Percentiles rank a stretch among this genome's conserved stretches.
Conservation (phyloP, 35 echinoderm and acorn worm genomes). For the Diadema setosum region DNA sequence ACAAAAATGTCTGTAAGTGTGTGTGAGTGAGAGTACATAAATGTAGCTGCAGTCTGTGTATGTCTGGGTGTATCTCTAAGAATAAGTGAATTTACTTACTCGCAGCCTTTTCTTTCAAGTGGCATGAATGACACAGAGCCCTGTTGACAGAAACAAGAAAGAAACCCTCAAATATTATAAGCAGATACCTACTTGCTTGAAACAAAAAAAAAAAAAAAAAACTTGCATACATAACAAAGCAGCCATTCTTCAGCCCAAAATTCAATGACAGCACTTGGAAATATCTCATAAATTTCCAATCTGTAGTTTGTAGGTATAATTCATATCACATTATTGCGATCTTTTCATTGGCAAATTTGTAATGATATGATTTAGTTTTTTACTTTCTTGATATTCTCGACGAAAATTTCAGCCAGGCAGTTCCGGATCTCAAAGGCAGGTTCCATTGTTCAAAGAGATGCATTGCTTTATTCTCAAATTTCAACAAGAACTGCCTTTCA, state of each 20-base stretch:
- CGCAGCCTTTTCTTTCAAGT: slow-evolving; percentile 94
- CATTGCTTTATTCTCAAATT: too few species aligned
- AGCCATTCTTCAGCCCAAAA: neutral
- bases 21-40: neutral
- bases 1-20: neutral
- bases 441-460: too few species aligned
- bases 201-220: neutral
- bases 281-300: neutral
- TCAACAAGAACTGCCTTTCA: too few species aligned
- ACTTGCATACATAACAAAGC: neutral
- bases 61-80: neutral
- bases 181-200: too few species aligned
- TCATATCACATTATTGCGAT: too few species aligned
- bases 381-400: too few species aligned
- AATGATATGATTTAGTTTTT: too few species aligned
- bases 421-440: too few species aligned
- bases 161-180: too few species aligned
- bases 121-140: slow-evolving; percentile 92
- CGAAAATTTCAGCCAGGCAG: too few species aligned
- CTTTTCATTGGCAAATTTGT: too few species aligned
- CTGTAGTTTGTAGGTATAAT: too few species aligned
- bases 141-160: slow-evolving; percentile 30
- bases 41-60: neutral
- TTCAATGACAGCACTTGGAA: neutral
- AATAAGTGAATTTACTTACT: slow-evolving; percentile 53